phyloP scores from a whole-genome alignment of 2,888 invertebrate genomes.

The Rhyacophila evoluta region DNA sequence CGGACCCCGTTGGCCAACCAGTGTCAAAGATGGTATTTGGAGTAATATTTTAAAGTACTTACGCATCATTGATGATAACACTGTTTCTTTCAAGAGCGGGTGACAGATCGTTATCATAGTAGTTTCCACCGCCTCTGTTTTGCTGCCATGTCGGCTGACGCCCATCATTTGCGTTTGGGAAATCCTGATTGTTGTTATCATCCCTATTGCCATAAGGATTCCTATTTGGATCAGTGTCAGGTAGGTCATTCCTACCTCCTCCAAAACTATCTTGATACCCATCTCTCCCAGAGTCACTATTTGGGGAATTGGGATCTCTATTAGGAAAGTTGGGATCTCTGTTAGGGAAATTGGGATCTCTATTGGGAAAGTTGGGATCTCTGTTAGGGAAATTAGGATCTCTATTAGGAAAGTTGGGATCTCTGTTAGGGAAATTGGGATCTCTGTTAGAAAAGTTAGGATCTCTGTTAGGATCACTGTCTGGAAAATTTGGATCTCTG shows the following conservation, averaged over 20 bases:
- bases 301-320: slow-evolving; percentile 36
- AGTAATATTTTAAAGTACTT: too few species aligned
- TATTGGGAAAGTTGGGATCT: slow-evolving; percentile 37
- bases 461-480: slow-evolving; percentile 41
- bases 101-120: slow-evolving; percentile 58
- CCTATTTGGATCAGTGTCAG: slow-evolving; percentile 36
- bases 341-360: slow-evolving; percentile 26
- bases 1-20: too few species aligned
- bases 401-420: slow-evolving; percentile 34
- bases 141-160: slow-evolving; percentile 47
- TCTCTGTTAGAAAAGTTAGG: slow-evolving; percentile 40
- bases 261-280: slow-evolving; percentile 25
- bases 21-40: too few species aligned
- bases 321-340: slow-evolving; percentile 30
- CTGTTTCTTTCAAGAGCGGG: slow-evolving; percentile 65
- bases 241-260: slow-evolving; percentile 36
- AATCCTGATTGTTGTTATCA: slow-evolving; percentile 31
- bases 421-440: slow-evolving; percentile 40
- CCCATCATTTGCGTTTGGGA: slow-evolving; percentile 55
- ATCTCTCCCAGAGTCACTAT: slow-evolving; percentile 28
- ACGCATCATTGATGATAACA: slow-evolving; percentile 71
- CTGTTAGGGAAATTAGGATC: slow-evolving; percentile 36
- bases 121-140: slow-evolving; percentile 58
- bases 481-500: slow-evolving; percentile 34
- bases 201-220: slow-evolving; percentile 42